phyloP scores from a whole-genome alignment of 2,113 vertebrate species.

The Mormyrus lacerda region DNA sequence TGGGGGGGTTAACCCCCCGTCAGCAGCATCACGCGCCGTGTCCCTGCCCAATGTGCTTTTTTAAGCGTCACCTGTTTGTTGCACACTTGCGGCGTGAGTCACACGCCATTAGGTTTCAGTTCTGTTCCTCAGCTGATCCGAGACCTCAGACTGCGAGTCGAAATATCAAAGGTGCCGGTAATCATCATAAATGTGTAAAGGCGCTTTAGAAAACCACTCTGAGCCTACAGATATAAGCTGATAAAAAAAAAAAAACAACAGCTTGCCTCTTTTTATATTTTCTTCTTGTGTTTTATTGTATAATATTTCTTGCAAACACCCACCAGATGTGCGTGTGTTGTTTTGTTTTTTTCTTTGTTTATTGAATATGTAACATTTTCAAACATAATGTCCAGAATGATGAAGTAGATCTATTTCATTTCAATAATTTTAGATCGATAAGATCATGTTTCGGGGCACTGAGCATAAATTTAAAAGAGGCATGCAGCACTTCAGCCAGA shows the following conservation, averaged over 20 bases:
- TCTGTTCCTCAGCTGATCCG: slow-evolving; percentile 22
- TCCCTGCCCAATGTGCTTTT: slow-evolving; percentile 6
- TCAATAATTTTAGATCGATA: neutral
- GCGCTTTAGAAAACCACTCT: neutral
- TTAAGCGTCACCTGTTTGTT: slow-evolving; percentile 29
- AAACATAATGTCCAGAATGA: neutral
- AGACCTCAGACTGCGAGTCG: slow-evolving; percentile 22
- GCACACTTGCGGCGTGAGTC: slow-evolving; percentile 33
- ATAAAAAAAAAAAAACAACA: slow-evolving; percentile 2
- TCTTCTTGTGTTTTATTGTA: slow-evolving; percentile 11
- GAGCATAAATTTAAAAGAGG: neutral
- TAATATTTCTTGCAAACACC: neutral
- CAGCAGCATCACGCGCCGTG: neutral
- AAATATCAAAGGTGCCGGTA: slow-evolving; percentile 30
- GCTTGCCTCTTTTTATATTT: neutral
- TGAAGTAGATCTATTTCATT: neutral
- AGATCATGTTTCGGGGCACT: neutral
- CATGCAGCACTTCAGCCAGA: neutral
- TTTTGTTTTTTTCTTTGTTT: neutral
- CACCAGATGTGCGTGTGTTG: neutral
- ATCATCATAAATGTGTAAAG: slow-evolving; percentile 14
- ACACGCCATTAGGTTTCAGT: slow-evolving; percentile 35
- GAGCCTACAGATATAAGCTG: neutral
- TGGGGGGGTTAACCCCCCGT: slow-evolving; percentile 45
- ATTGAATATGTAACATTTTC: neutral